phyloP scores from a whole-genome alignment of 2,113 vertebrate species.

The Neofelis nebulosa region DNA sequence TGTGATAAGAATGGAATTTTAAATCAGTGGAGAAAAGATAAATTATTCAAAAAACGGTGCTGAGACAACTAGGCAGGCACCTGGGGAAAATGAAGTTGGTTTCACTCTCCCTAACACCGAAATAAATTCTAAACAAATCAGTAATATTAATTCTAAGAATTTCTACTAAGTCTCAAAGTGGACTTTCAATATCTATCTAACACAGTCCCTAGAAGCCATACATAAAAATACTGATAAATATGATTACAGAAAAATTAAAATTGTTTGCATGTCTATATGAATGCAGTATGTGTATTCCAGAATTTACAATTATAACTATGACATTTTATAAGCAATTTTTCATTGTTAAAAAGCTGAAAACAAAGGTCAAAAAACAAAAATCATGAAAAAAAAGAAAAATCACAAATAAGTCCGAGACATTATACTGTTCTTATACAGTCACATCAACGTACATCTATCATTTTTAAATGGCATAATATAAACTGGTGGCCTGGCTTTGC shows the following conservation, averaged over 20 bases:
- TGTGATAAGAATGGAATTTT: background rate
- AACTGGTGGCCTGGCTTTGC: background rate
- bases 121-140: background rate
- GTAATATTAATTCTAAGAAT: background rate
- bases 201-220: background rate
- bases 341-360: background rate
- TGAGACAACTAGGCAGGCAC: background rate
- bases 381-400: background rate
- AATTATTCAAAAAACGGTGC: background rate
- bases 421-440: background rate
- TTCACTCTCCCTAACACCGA: background rate
- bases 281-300: background rate
- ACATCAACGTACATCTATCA: background rate
- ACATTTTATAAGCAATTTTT: background rate
- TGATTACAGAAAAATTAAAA: background rate
- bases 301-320: background rate
- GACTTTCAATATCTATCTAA: background rate
- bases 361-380: constrained; percentile 32
- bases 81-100: background rate
- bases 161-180: background rate
- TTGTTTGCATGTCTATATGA: background rate
- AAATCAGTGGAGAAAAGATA: background rate
- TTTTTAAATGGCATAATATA: background rate
- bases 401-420: background rate
- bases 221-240: background rate